Conservation (phyloP, 1,140 invertebrate species). For the Lepidurus packardi region DNA sequence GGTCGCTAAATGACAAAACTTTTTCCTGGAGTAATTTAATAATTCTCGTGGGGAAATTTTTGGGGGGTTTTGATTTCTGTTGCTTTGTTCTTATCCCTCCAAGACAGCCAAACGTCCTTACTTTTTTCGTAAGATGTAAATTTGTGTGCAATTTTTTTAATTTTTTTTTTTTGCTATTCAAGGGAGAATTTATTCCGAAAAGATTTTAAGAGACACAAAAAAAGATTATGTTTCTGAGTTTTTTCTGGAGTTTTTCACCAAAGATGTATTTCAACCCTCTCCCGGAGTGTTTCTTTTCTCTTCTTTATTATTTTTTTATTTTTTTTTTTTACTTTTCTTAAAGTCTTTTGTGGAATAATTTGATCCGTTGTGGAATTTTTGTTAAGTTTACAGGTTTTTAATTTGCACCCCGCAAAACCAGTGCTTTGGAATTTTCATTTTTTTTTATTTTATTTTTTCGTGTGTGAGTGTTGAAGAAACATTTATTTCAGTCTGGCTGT, state of each 20-base stretch:
- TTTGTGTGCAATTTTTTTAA: not conserved
- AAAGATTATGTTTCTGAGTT: too few relatives aligned
- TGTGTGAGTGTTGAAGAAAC: not conserved
- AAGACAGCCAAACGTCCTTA: slow-evolving; percentile 8
- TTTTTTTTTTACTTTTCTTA: not conserved
- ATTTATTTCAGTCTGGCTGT: not conserved
- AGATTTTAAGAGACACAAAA: too few relatives aligned
- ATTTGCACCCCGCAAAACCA: not conserved
- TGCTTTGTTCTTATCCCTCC: not conserved
- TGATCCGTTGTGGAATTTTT: slow-evolving; percentile 23
- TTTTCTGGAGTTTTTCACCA: too few relatives aligned
- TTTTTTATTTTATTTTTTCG: not conserved
- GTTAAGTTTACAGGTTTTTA: slow-evolving; percentile 26
- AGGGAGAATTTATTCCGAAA: too few relatives aligned
- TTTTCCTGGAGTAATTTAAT: not conserved
- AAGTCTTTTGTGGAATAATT: slow-evolving; percentile 1
- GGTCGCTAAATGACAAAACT: not conserved
- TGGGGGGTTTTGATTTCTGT: not conserved
- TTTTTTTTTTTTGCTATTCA: too few relatives aligned
- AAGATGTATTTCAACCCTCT: not conserved
- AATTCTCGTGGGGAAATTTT: not conserved
- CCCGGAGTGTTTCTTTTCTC: not conserved
- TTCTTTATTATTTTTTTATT: not conserved
- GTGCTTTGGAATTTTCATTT: not conserved
- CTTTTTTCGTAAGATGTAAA: not conserved